Evolutionary conservation across 1,140 invertebrate species (phyloP).

Genomic region (Temnothorax nylanderi): DNA sequence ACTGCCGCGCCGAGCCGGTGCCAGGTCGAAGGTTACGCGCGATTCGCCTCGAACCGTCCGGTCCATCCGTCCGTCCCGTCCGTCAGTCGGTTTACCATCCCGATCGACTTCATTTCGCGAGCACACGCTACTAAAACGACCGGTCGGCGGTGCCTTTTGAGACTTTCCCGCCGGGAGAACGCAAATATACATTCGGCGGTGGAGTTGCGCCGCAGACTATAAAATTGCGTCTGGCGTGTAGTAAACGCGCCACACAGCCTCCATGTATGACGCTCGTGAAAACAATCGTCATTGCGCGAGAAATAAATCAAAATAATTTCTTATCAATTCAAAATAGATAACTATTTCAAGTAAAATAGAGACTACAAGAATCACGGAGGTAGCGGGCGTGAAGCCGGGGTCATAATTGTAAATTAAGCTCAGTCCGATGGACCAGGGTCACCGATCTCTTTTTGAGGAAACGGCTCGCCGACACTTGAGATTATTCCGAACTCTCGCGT

Average conservation of each 20-base stretch:
- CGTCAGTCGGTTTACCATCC: constrained; percentile 59
- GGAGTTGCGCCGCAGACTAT: constrained; percentile 25
- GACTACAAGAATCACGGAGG: background rate
- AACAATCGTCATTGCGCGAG: background rate
- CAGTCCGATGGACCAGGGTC: background rate
- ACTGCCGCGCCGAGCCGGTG: constrained; percentile 78
- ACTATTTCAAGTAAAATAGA: background rate
- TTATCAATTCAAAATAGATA: background rate
- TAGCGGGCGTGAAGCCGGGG: background rate
- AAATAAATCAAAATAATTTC: background rate
- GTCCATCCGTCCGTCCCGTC: constrained; percentile 64
- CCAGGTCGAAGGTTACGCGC: constrained; percentile 78
- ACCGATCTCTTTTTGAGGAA: constrained; percentile 23
- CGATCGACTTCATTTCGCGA: constrained; percentile 69
- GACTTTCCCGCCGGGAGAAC: constrained; percentile 52
- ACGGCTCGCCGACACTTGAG: constrained; percentile 20
- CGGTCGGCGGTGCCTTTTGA: constrained; percentile 63
- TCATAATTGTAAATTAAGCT: constrained; percentile 4
- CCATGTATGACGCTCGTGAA: no score
- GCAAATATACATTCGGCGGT: constrained; percentile 46
- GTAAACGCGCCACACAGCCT: background rate
- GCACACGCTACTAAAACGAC: constrained; percentile 34
- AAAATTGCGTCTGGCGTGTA: constrained; percentile 15
- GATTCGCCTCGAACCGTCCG: constrained; percentile 78
- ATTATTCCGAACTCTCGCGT: constrained; percentile 36